phyloP scores from a whole-genome alignment of 2,113 vertebrate species.

The Condylura cristata region DNA sequence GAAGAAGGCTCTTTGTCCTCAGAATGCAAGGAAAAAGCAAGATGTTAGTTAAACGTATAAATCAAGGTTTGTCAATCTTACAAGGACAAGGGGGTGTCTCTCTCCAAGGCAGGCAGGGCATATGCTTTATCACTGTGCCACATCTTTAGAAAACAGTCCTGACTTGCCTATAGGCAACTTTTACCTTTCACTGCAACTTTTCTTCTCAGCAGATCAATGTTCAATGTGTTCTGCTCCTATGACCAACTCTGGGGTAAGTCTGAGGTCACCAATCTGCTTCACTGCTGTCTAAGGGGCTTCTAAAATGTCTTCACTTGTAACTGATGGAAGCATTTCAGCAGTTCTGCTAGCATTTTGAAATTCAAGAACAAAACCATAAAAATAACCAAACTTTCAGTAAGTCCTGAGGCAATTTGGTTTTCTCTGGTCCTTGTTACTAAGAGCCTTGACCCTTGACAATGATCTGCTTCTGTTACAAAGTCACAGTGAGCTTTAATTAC shows the following conservation, averaged over 20 bases:
- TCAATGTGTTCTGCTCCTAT: neutral
- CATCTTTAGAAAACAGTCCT: neutral
- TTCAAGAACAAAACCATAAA: neutral
- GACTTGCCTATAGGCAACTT: constrained; percentile 30
- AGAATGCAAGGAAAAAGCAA: too few relatives aligned
- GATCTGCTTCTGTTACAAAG: neutral
- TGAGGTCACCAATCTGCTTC: neutral
- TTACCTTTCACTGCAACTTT: constrained; percentile 15
- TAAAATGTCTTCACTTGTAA: neutral
- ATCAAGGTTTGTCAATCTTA: too few relatives aligned
- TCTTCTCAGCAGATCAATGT: neutral
- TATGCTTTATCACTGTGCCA: too few relatives aligned
- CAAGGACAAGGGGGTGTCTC: too few relatives aligned
- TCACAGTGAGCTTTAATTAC: neutral
- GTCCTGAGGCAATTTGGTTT: neutral
- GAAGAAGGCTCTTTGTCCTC: too few relatives aligned
- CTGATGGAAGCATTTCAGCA: neutral
- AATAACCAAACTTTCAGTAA: neutral
- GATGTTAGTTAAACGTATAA: too few relatives aligned
- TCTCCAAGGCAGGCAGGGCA: too few relatives aligned
- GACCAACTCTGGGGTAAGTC: neutral
- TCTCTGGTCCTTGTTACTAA: constrained; percentile 15
- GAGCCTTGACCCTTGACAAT: neutral
- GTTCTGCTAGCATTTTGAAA: neutral
- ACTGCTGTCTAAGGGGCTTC: neutral